Evolutionary conservation across 2,113 vertebrate species (phyloP).

Genomic region (Clinocottus analis): DNA sequence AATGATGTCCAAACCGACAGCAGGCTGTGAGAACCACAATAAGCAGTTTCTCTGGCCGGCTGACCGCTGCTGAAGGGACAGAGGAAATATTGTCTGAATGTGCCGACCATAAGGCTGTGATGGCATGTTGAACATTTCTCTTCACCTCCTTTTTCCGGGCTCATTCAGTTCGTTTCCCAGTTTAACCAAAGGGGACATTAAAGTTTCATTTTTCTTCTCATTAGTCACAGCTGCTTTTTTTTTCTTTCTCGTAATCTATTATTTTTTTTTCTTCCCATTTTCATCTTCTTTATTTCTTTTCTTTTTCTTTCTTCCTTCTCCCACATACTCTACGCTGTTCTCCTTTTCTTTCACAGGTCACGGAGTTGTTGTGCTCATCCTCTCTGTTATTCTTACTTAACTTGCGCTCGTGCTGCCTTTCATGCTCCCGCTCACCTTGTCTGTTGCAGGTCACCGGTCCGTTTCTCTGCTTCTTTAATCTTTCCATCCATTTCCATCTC

Average conservation of each 20-base stretch:
- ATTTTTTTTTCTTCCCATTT: not conserved
- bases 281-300: not conserved
- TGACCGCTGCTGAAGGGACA: constrained; percentile 44
- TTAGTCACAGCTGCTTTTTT: constrained; percentile 37
- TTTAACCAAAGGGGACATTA: constrained; percentile 46
- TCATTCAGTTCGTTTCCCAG: constrained; percentile 31
- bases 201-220: constrained; percentile 55
- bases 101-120: not conserved
- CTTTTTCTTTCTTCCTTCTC: not conserved
- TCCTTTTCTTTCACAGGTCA: constrained; percentile 16
- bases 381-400: constrained; percentile 4
- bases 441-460: constrained; percentile 7
- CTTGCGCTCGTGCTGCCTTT: not conserved
- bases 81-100: constrained; percentile 39
- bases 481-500: not conserved
- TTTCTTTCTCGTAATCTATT: not conserved
- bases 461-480: not conserved
- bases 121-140: constrained; percentile 30
- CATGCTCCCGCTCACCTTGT: constrained; percentile 5
- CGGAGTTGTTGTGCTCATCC: not conserved
- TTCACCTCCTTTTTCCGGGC: constrained; percentile 18
- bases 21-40: constrained; percentile 56
- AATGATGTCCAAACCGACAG: constrained; percentile 68
- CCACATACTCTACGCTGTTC: not conserved
- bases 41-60: constrained; percentile 53